phyloP scores from a whole-genome alignment of 2,888 invertebrate genomes.

The Agriopis leucophaearia region DNA sequence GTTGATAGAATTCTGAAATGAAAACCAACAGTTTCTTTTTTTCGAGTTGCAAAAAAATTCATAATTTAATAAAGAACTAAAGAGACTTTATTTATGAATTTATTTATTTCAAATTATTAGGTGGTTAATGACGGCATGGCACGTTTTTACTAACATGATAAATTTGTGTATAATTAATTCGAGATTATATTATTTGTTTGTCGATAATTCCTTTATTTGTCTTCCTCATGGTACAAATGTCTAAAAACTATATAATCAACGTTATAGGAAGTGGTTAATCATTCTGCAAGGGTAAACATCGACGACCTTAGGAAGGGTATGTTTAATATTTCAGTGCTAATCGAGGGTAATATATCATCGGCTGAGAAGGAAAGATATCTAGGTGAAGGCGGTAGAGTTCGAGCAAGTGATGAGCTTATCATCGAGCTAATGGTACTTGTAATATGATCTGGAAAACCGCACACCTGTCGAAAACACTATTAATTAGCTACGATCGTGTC shows the following conservation, averaged over 20 bases:
- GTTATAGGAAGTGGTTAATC: constrained; percentile 54
- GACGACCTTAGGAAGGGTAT: constrained; percentile 52
- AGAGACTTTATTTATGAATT: neutral
- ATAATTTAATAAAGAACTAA: neutral
- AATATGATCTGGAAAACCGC: constrained; percentile 66
- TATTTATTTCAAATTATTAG: neutral
- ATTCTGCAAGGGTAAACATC: constrained; percentile 61
- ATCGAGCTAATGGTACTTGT: constrained; percentile 72
- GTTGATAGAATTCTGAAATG: constrained; percentile 74
- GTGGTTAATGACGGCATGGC: neutral
- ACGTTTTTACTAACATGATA: too few species aligned
- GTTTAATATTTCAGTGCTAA: constrained; percentile 62
- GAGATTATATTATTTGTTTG: neutral
- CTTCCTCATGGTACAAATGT: constrained; percentile 1
- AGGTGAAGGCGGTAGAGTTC: constrained; percentile 18
- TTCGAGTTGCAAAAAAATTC: neutral
- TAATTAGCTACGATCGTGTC: constrained; percentile 73
- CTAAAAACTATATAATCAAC: constrained; percentile 52
- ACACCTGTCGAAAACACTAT: constrained; percentile 79
- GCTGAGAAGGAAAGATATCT: constrained; percentile 40
- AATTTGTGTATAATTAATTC: too few species aligned
- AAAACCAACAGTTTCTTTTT: constrained; percentile 46
- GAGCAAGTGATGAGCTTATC: constrained; percentile 53
- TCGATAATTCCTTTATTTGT: neutral
- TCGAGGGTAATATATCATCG: constrained; percentile 69